Evolutionary conservation across 2,888 invertebrate species (phyloP).

Genomic region (Pammene aurita): DNA sequence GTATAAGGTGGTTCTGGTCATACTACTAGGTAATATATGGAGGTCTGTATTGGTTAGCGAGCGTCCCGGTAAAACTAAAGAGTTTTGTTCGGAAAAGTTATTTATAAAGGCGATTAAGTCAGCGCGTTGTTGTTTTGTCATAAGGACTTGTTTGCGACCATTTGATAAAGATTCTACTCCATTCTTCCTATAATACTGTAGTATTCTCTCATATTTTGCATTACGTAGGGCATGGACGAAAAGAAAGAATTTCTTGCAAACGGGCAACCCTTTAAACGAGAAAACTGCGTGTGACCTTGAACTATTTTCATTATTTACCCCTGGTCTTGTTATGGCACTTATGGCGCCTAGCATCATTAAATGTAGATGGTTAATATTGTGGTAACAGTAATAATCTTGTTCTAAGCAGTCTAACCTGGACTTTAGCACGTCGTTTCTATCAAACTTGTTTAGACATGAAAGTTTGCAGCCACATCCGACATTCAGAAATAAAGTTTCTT

Average conservation of each 20-base stretch:
- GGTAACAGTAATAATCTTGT: conserved; percentile 7
- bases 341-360: not conserved
- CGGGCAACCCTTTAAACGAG: not conserved
- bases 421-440: not conserved
- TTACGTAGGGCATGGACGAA: not conserved
- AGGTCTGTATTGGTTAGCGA: not conserved
- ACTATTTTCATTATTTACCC: not conserved
- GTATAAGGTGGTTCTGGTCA: not conserved
- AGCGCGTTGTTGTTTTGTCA: not conserved
- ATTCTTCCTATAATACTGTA: not conserved
- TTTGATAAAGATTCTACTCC: not conserved
- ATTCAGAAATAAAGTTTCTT: not conserved
- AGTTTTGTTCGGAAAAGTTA: conserved; percentile 1
- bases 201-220: not conserved
- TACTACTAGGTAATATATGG: conserved; percentile 3
- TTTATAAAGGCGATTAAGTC: not conserved
- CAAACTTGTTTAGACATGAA: not conserved
- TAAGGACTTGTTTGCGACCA: not conserved
- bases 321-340: not conserved
- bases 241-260: conserved; percentile 12
- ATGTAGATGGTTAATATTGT: not conserved
- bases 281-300: not conserved
- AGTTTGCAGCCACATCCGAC: not conserved
- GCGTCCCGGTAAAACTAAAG: not conserved
- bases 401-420: conserved; percentile 8